A percentile compares a stretch with the other conserved stretches of the same genome.
These are phyloP conservation scores for Malurus alboscapulatus DNA, from an alignment of 2,113 vertebrate genomes.

Conservation along the genomic window DNA sequence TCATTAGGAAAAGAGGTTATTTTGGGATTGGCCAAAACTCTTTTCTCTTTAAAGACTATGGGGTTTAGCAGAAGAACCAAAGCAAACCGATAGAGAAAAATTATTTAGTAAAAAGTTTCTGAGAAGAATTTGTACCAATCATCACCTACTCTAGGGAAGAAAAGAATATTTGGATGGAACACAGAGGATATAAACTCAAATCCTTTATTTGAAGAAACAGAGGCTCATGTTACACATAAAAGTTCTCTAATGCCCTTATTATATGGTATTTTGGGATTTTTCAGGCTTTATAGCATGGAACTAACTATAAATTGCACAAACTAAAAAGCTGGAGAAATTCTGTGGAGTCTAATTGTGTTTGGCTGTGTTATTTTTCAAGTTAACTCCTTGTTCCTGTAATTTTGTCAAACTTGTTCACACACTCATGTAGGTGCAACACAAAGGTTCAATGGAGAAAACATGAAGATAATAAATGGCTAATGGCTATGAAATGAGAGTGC, in stretches of 20 bases:
- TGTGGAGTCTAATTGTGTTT: constrained; percentile 4
- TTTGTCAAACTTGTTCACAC: not conserved
- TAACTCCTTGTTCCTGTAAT: not conserved
- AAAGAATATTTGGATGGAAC: not conserved
- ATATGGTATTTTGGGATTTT: not conserved
- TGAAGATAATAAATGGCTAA: not conserved
- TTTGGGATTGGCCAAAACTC: not conserved
- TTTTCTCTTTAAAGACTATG: not conserved
- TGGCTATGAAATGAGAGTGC: not conserved
- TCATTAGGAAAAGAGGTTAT: not conserved
- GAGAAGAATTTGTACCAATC: not conserved
- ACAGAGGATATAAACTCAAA: not conserved
- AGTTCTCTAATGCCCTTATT: not conserved
- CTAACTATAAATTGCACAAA: constrained; percentile 9
- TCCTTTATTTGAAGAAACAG: not conserved
- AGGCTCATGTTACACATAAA: not conserved
- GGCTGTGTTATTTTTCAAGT: not conserved
- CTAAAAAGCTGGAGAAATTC: not conserved
- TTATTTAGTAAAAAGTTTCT: not conserved
- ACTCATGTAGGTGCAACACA: not conserved
- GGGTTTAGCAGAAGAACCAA: not conserved
- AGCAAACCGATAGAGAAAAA: not conserved
- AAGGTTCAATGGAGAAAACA: not conserved
- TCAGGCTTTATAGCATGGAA: not conserved
- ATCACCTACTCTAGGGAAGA: not conserved